A percentile compares a stretch with the other conserved stretches of the same genome.
phyloP scores from a whole-genome alignment of 2,113 vertebrate genomes.

The Bettongia penicillata region DNA sequence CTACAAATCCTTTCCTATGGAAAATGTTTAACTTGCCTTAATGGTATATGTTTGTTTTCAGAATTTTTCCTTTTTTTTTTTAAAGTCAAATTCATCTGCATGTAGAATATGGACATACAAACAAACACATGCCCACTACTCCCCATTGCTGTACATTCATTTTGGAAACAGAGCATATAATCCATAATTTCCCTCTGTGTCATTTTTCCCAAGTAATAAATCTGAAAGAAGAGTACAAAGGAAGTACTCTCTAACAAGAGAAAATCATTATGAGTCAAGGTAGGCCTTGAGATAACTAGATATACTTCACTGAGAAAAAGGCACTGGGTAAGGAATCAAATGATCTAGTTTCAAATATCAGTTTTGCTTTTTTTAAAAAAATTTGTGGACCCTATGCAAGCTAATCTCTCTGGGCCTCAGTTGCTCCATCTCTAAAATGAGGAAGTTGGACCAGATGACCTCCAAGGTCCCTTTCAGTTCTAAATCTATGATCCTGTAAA shows the following conservation, averaged over 20 bases:
- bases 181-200: not conserved
- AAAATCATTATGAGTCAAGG: too few species aligned
- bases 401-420: not conserved
- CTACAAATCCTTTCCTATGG: slow-evolving; percentile 37
- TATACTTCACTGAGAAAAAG: not conserved
- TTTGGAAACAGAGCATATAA: too few species aligned
- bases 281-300: not conserved
- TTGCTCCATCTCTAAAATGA: not conserved
- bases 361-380: not conserved
- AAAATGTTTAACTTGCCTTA: not conserved
- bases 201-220: not conserved
- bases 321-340: not conserved
- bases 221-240: not conserved
- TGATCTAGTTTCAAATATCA: not conserved
- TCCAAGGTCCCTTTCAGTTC: not conserved
- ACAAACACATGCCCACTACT: not conserved
- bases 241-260: not conserved
- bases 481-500: not conserved
- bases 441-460: not conserved
- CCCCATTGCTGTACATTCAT: too few species aligned
- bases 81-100: not conserved
- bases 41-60: not conserved
- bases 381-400: not conserved
- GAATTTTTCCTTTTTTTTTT: not conserved
- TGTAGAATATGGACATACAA: rapidly evolving